phyloP scores from a whole-genome alignment of 2,113 vertebrate genomes.

The Stictonetta naevosa region DNA sequence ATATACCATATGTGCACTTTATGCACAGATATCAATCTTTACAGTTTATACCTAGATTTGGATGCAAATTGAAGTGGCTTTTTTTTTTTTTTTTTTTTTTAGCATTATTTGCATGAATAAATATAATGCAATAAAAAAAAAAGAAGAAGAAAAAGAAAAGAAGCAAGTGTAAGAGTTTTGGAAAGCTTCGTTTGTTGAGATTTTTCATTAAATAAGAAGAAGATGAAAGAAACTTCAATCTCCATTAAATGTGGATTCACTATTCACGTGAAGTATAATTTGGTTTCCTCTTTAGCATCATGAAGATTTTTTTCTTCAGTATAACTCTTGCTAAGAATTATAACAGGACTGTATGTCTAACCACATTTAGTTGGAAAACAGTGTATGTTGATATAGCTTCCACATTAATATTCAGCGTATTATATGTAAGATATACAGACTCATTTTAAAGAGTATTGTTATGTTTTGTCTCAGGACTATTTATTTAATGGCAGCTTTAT shows the following conservation, averaged over 20 bases:
- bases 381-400: background rate
- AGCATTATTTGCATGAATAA: background rate
- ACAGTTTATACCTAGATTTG: background rate
- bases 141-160: background rate
- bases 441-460: too few species aligned
- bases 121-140: background rate
- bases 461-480: background rate
- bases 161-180: background rate
- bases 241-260: background rate
- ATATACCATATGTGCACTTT: background rate
- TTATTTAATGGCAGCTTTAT: conserved; percentile 19
- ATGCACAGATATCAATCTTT: background rate
- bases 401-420: background rate
- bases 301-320: background rate
- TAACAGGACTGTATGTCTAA: background rate
- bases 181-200: background rate
- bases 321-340: background rate
- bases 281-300: background rate
- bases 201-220: background rate
- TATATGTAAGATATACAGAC: background rate
- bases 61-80: background rate
- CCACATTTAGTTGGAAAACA: background rate
- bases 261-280: background rate
- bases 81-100: background rate
- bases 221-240: background rate